phyloP scores from a whole-genome alignment of 2,888 invertebrate genomes.

The Creontiades dilutus region DNA sequence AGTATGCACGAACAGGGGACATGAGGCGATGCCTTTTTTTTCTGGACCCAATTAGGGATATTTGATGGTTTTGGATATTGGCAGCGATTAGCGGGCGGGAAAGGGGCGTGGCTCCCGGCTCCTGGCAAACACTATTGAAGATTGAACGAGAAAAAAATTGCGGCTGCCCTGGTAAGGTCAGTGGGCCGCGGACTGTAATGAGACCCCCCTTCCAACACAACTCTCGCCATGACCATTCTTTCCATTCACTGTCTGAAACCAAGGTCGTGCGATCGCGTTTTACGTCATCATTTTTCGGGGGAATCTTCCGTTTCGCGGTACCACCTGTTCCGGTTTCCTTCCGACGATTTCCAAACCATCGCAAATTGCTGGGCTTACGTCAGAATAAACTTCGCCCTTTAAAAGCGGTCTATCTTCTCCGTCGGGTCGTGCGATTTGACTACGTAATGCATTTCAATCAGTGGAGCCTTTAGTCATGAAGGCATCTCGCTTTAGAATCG shows the following conservation, averaged over 20 bases:
- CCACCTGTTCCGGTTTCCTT: not conserved
- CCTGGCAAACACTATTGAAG: not conserved
- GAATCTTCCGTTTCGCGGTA: not conserved
- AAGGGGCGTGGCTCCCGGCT: not conserved
- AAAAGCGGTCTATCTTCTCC: too few relatives aligned
- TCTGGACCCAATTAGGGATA: not conserved
- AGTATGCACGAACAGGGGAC: not conserved
- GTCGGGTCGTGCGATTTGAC: too few relatives aligned
- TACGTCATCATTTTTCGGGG: not conserved
- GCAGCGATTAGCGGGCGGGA: not conserved
- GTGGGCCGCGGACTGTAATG: not conserved
- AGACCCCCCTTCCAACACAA: too few relatives aligned
- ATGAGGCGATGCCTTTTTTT: not conserved
- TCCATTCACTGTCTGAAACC: not conserved
- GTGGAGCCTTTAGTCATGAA: too few relatives aligned
- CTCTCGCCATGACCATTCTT: not conserved
- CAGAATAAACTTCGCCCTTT: too few relatives aligned
- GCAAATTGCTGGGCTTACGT: too few relatives aligned
- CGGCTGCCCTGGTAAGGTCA: not conserved
- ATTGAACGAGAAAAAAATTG: conserved; percentile 30
- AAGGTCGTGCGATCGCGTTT: conserved; percentile 18
- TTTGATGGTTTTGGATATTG: not conserved
- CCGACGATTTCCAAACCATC: not conserved
- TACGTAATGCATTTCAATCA: too few relatives aligned
- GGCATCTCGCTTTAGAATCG: too few relatives aligned